Evolutionary conservation across 1,140 invertebrate genomes (phyloP).

Genomic region (Temnothorax nylanderi): DNA sequence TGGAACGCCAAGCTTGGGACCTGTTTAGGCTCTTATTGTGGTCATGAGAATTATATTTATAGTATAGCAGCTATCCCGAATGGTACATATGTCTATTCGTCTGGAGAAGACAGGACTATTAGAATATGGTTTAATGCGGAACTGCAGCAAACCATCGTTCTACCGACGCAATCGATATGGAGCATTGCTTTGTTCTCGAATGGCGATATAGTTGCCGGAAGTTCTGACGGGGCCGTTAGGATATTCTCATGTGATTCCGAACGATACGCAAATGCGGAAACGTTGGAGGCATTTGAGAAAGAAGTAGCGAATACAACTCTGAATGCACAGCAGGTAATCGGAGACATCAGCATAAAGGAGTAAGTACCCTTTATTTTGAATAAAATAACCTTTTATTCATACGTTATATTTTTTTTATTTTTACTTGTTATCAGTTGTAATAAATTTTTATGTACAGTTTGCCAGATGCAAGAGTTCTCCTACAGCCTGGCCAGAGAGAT

Average conservation of each 20-base stretch:
- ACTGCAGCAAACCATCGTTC: conserved; percentile 90
- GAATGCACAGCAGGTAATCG: conserved; percentile 89
- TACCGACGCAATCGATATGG: conserved; percentile 97
- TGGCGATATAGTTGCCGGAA: conserved; percentile 96
- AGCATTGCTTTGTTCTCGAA: conserved; percentile 92
- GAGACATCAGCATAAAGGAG: conserved; percentile 94
- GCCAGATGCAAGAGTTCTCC: conserved; percentile 91
- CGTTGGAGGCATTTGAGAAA: conserved; percentile 90
- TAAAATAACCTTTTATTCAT: background rate
- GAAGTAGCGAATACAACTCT: conserved; percentile 88
- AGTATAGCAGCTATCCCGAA: conserved; percentile 82
- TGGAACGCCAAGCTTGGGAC: conserved; percentile 93
- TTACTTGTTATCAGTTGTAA: conserved; percentile 42
- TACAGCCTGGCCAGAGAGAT: conserved; percentile 92
- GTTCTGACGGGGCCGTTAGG: conserved; percentile 94
- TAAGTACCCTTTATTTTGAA: conserved; percentile 80
- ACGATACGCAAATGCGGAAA: conserved; percentile 88
- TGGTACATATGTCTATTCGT: conserved; percentile 87
- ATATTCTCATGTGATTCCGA: conserved; percentile 92
- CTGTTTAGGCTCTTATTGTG: conserved; percentile 92
- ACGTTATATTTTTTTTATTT: conserved; percentile 12
- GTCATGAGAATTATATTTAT: conserved; percentile 93
- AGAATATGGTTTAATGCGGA: conserved; percentile 92
- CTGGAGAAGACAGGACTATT: conserved; percentile 95
- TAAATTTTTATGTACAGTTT: conserved; percentile 84